phyloP scores from a whole-genome alignment of 1,140 invertebrate species.

The Eumaeus atala region DNA sequence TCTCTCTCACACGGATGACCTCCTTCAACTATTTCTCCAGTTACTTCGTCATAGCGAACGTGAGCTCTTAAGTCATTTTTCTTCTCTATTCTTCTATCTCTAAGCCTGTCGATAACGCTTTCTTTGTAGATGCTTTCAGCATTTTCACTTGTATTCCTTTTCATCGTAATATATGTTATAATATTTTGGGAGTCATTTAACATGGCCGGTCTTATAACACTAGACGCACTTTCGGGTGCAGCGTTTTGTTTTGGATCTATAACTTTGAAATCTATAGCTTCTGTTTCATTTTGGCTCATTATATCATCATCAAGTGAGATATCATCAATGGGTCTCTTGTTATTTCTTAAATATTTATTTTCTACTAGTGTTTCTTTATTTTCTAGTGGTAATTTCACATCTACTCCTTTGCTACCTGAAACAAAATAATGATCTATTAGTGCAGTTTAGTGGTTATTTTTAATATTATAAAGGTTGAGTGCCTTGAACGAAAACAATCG shows the following conservation, averaged over 20 bases:
- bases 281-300: slow-evolving; percentile 23
- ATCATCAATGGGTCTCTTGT: slow-evolving; percentile 21
- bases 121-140: slow-evolving; percentile 7
- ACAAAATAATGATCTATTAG: slow-evolving; percentile 27
- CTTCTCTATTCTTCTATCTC: slow-evolving; percentile 27
- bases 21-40: slow-evolving; percentile 51
- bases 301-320: slow-evolving; percentile 21
- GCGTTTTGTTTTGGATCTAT: slow-evolving; percentile 28
- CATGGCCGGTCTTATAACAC: slow-evolving; percentile 41
- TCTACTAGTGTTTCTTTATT: slow-evolving; percentile 26
- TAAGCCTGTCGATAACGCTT: slow-evolving; percentile 25
- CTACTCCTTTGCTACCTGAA: slow-evolving; percentile 47
- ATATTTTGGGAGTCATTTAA: slow-evolving; percentile 31
- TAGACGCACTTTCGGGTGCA: slow-evolving; percentile 48
- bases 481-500: no score
- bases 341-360: slow-evolving; percentile 23
- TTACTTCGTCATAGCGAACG: slow-evolving; percentile 56
- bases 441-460: no score
- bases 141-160: slow-evolving; percentile 24
- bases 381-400: slow-evolving; percentile 22
- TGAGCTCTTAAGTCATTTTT: slow-evolving; percentile 43
- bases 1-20: slow-evolving; percentile 70
- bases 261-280: slow-evolving; percentile 28
- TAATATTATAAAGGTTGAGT: no score
- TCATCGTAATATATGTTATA: slow-evolving; percentile 30